These are phyloP conservation scores for Bucorvus abyssinicus DNA, from an alignment of 2,797 vertebrate genomes.

Conservation along the genomic window DNA sequence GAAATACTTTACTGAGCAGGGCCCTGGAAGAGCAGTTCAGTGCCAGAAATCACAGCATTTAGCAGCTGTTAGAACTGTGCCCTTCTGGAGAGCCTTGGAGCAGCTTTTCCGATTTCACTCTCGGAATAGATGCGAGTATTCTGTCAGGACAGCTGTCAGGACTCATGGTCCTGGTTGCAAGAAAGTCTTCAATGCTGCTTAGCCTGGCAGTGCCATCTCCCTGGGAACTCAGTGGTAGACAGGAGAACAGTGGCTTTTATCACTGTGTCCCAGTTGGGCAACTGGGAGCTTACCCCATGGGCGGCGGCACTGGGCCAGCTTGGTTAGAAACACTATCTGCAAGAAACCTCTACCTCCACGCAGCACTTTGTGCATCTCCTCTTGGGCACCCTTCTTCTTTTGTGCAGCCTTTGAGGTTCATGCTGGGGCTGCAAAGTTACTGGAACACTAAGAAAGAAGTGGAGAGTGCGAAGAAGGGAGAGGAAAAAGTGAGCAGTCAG, in stretches of 20 bases:
- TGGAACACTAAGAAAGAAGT: neutral
- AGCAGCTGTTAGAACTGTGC: neutral
- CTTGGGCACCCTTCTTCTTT: neutral
- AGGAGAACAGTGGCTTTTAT: neutral
- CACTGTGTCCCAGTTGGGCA: neutral
- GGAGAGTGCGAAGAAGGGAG: neutral
- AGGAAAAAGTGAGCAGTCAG: neutral
- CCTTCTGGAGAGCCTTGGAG: neutral
- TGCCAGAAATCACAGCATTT: neutral
- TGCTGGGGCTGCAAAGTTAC: neutral
- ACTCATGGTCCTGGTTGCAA: neutral
- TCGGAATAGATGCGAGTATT: neutral
- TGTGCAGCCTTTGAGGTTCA: neutral
- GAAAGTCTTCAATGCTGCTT: neutral
- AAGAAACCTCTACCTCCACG: neutral
- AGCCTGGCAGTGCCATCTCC: neutral
- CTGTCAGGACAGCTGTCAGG: neutral
- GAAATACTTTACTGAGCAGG: constrained; percentile 1
- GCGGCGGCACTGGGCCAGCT: rapidly evolving
- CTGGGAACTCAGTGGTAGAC: rapidly evolving
- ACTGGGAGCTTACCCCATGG: neutral
- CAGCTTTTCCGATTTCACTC: neutral
- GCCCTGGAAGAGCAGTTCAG: neutral
- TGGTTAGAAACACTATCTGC: neutral
- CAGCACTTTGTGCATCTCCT: neutral